These are phyloP conservation scores for Caenorhabditis latens DNA, from an alignment of 1,140 invertebrate species.

Conservation along the genomic window DNA sequence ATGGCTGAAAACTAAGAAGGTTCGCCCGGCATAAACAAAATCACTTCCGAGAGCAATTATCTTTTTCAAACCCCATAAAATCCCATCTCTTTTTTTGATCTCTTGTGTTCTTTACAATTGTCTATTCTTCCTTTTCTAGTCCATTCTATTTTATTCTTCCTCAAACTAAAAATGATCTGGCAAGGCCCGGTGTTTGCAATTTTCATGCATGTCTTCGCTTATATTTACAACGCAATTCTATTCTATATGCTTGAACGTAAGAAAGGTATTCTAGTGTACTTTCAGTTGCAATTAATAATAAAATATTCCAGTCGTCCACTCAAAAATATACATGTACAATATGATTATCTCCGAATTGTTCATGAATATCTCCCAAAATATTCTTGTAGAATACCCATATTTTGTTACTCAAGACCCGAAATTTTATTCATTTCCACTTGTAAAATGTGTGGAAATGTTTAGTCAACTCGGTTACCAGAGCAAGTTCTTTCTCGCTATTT, in stretches of 20 bases:
- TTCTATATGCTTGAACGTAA: constrained; percentile 1
- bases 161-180: constrained; percentile 1
- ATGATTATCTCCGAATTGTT: constrained; percentile 13
- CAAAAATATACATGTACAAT: constrained; percentile 11
- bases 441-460: constrained; percentile 11
- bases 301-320: neutral
- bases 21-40: neutral
- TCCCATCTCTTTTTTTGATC: neutral
- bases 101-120: neutral
- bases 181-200: constrained; percentile 7
- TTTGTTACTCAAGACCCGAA: neutral
- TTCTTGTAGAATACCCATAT: constrained; percentile 9
- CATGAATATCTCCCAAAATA: constrained; percentile 7
- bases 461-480: constrained; percentile 5
- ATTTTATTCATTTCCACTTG: neutral
- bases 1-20: neutral
- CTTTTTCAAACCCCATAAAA: constrained; percentile 33
- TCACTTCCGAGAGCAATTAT: neutral
- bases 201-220: neutral
- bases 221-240: neutral
- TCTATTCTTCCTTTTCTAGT: neutral
- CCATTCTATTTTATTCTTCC: neutral
- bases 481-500: neutral
- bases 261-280: neutral
- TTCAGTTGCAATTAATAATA: neutral